Percentiles rank a stretch among this genome's conserved stretches.
Evolutionary conservation across 2,797 vertebrate genomes (phyloP).

Genomic region (Sciurus carolinensis): DNA sequence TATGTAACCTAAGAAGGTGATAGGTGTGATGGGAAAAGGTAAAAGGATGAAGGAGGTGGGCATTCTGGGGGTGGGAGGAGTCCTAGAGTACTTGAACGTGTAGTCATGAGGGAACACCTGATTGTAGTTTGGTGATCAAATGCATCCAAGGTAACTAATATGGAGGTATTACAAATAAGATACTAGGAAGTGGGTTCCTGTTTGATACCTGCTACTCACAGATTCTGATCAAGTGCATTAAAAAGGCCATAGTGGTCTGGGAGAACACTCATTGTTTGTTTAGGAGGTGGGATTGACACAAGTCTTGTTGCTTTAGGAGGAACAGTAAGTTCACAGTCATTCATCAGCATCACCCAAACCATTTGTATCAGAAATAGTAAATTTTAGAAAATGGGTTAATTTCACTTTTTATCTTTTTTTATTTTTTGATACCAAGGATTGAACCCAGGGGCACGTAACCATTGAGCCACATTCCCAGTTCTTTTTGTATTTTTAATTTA

Average conservation of each 20-base stretch:
- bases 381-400: not conserved
- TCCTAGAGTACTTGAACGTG: not conserved
- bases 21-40: not conserved
- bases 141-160: constrained; percentile 6
- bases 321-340: not conserved
- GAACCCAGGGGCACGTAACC: no score
- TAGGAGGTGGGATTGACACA: not conserved
- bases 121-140: not conserved
- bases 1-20: not conserved
- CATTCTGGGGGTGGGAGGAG: not conserved
- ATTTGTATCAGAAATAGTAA: not conserved
- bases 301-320: not conserved
- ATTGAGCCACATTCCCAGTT: no score
- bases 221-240: no score
- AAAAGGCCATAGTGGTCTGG: not conserved
- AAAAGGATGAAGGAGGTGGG: not conserved
- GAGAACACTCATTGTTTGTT: not conserved
- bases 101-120: not conserved
- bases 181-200: not conserved
- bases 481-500: no score
- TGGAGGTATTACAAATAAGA: not conserved
- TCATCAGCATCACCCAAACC: not conserved
- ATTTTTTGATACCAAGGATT: no score
- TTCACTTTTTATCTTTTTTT: not conserved
- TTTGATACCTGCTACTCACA: not conserved